These are phyloP conservation scores for Tridacna crocea DNA, from an alignment of 2,888 invertebrate species.

Conservation along the genomic window DNA sequence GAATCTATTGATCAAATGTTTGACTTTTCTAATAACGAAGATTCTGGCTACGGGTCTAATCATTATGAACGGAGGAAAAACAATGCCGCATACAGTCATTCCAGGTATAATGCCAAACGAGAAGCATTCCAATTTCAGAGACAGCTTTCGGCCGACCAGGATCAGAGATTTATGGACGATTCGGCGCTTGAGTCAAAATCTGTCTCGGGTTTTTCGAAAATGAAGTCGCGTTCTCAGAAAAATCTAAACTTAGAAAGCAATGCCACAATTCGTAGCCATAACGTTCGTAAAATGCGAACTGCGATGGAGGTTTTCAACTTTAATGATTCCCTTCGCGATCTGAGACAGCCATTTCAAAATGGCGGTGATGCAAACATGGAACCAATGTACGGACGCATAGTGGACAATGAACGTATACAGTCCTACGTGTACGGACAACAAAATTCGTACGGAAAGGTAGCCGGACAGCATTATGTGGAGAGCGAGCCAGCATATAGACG, in stretches of 20 bases:
- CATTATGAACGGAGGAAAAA: slow-evolving; percentile 44
- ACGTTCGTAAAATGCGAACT: slow-evolving; percentile 70
- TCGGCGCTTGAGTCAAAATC: slow-evolving; percentile 49
- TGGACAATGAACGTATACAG: slow-evolving; percentile 59
- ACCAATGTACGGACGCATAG: slow-evolving; percentile 49
- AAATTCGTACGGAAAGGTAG: slow-evolving; percentile 35
- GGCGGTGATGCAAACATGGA: slow-evolving; percentile 35
- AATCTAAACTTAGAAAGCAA: slow-evolving; percentile 74
- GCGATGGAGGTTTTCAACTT: slow-evolving; percentile 76
- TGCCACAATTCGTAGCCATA: slow-evolving; percentile 78
- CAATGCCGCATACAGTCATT: not conserved
- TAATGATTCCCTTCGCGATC: slow-evolving; percentile 66
- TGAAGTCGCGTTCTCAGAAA: slow-evolving; percentile 68
- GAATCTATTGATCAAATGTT: slow-evolving; percentile 70
- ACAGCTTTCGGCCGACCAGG: slow-evolving; percentile 32
- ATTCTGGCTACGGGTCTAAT: not conserved
- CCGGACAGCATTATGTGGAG: slow-evolving; percentile 63
- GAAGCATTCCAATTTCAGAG: slow-evolving; percentile 19
- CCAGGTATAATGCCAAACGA: slow-evolving; percentile 9
- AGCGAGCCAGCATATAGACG: slow-evolving; percentile 70
- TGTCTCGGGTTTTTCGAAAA: slow-evolving; percentile 54
- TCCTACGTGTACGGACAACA: slow-evolving; percentile 57
- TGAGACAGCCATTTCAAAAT: slow-evolving; percentile 49
- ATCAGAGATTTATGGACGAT: slow-evolving; percentile 61
- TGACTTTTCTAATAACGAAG: slow-evolving; percentile 54